Evolutionary conservation across 2,113 vertebrate species (phyloP).

Genomic region (Tretioscincus oriximinensis): DNA sequence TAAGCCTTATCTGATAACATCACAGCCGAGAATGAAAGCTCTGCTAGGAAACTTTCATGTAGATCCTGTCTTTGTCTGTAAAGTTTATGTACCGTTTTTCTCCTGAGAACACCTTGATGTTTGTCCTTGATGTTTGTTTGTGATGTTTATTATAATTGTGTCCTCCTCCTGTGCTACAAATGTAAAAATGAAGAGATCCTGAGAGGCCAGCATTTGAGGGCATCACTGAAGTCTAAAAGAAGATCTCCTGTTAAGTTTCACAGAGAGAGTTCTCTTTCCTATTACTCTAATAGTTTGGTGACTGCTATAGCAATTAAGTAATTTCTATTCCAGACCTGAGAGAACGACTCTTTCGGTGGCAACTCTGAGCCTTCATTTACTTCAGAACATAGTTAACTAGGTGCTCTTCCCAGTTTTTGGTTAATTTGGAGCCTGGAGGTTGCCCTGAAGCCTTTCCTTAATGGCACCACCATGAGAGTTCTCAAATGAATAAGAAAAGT

Average conservation of each 20-base stretch:
- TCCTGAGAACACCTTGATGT: too few species aligned
- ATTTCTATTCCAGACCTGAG: background rate
- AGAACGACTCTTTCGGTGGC: background rate
- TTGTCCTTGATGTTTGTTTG: too few species aligned
- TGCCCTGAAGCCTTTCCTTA: background rate
- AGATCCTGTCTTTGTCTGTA: too few species aligned
- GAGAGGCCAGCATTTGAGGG: background rate
- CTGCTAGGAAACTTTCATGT: too few species aligned
- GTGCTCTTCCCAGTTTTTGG: background rate
- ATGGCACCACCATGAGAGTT: background rate
- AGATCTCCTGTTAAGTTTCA: background rate
- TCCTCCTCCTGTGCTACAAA: too few species aligned
- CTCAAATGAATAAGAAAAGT: background rate
- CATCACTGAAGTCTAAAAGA: background rate
- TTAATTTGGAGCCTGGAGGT: background rate
- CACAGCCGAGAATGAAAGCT: too few species aligned
- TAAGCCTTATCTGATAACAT: background rate
- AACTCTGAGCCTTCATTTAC: background rate
- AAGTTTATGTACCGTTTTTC: too few species aligned
- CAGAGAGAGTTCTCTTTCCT: background rate
- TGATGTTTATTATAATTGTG: too few species aligned
- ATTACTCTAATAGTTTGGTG: background rate
- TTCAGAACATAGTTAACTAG: background rate
- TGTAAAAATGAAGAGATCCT: too few species aligned
- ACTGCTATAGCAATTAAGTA: background rate